Percentiles rank a stretch among this genome's conserved stretches.
Conservation (phyloP, 2,113 vertebrate genomes). For the Eubucco bourcierii region DNA sequence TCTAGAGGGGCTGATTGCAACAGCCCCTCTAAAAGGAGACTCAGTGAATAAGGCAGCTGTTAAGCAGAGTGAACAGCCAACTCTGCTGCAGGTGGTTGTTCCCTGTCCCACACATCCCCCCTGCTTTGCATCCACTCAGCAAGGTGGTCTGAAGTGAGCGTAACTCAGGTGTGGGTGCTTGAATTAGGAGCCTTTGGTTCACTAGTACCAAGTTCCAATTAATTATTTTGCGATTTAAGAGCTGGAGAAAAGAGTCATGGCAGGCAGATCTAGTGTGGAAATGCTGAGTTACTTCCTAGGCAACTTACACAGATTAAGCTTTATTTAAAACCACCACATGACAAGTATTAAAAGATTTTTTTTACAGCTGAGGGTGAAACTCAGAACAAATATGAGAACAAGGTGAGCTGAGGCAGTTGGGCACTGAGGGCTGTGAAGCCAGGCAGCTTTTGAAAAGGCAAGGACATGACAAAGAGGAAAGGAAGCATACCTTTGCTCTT, state of each 20-base stretch:
- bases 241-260: neutral
- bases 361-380: neutral
- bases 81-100: neutral
- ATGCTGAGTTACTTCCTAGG: neutral
- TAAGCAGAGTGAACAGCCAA: neutral
- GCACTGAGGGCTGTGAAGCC: neutral
- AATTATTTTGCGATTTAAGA: neutral
- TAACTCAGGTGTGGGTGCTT: neutral
- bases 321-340: neutral
- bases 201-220: neutral
- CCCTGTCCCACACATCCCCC: neutral
- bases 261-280: neutral
- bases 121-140: neutral
- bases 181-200: neutral
- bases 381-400: neutral
- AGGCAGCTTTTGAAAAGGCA: neutral
- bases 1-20: neutral
- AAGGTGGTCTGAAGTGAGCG: neutral
- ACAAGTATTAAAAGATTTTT: neutral
- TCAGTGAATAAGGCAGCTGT: neutral
- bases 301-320: neutral
- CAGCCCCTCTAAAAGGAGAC: neutral
- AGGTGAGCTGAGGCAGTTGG: neutral
- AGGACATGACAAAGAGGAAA: neutral
- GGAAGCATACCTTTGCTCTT: conserved; percentile 48